These are phyloP conservation scores for Brevipalpus yothersi DNA, from an alignment of 1,140 invertebrate genomes.

Conservation along the genomic window DNA sequence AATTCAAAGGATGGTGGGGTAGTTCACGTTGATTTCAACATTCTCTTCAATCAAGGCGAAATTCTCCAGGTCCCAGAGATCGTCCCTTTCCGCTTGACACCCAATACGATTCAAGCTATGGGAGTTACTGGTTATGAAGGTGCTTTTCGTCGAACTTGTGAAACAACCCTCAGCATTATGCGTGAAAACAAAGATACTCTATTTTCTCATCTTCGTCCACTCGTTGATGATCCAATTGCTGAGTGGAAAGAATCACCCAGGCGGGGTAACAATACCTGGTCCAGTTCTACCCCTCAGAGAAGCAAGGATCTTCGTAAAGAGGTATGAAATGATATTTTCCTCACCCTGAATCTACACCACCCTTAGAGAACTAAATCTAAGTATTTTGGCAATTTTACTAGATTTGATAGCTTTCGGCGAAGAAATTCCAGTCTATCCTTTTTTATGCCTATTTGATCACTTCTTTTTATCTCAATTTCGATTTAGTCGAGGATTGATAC, in stretches of 20 bases:
- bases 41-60: conserved; percentile 75
- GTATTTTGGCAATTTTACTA: too few relatives aligned
- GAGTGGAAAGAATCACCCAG: conserved; percentile 24
- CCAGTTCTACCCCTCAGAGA: not conserved
- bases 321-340: not conserved
- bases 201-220: conserved; percentile 63
- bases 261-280: not conserved
- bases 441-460: too few relatives aligned
- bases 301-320: not conserved
- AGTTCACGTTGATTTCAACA: conserved; percentile 96
- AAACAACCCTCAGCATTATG: conserved; percentile 61
- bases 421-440: too few relatives aligned
- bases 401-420: too few relatives aligned
- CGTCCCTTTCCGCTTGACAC: conserved; percentile 87
- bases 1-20: conserved; percentile 71
- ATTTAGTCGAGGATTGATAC: too few relatives aligned
- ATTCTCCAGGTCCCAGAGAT: conserved; percentile 64
- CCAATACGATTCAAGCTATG: conserved; percentile 89
- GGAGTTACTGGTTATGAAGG: conserved; percentile 54
- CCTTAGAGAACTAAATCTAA: too few relatives aligned
- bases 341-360: not conserved
- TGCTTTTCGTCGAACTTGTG: conserved; percentile 63
- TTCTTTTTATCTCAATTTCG: too few relatives aligned
- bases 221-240: conserved; percentile 75
- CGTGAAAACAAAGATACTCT: conserved; percentile 53